phyloP scores from a whole-genome alignment of 1,140 invertebrate genomes.

The Lepidotrigona ventralis region DNA sequence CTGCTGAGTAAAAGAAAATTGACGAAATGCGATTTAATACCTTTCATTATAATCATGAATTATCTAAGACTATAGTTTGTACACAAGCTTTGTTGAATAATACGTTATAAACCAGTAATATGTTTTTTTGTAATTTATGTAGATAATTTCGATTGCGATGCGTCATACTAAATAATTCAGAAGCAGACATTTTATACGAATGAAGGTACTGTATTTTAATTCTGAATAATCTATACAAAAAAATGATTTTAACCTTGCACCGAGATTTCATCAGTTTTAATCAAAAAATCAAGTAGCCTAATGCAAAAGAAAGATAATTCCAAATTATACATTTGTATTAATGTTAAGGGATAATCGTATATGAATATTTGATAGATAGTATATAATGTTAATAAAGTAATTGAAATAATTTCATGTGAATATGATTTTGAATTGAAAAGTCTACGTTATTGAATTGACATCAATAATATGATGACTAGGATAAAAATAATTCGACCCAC shows the following conservation, averaged over 20 bases:
- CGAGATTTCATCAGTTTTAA: neutral
- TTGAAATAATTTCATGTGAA: slow-evolving; percentile 25
- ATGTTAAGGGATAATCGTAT: slow-evolving; percentile 10
- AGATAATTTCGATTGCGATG: slow-evolving; percentile 36
- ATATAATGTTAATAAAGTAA: slow-evolving; percentile 43
- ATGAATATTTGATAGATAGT: slow-evolving; percentile 33
- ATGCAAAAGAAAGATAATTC: slow-evolving; percentile 15
- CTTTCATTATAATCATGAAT: slow-evolving; percentile 8
- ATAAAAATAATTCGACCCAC: neutral
- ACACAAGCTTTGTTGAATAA: slow-evolving; percentile 38
- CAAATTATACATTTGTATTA: slow-evolving; percentile 21
- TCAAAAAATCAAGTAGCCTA: slow-evolving; percentile 33
- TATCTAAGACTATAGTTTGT: slow-evolving; percentile 32
- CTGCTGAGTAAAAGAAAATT: neutral
- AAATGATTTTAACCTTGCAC: slow-evolving; percentile 42
- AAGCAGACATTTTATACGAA: slow-evolving; percentile 26
- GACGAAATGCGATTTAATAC: slow-evolving; percentile 11
- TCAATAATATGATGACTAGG: neutral
- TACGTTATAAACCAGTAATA: slow-evolving; percentile 29
- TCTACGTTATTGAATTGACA: neutral
- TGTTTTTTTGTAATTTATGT: slow-evolving; percentile 38
- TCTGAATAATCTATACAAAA: neutral
- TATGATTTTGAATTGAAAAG: neutral
- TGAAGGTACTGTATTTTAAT: slow-evolving; percentile 11
- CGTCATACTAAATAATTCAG: neutral